Evolutionary conservation across 2,113 vertebrate genomes (phyloP).

Genomic region (Sterrhoptilus dennistouni): DNA sequence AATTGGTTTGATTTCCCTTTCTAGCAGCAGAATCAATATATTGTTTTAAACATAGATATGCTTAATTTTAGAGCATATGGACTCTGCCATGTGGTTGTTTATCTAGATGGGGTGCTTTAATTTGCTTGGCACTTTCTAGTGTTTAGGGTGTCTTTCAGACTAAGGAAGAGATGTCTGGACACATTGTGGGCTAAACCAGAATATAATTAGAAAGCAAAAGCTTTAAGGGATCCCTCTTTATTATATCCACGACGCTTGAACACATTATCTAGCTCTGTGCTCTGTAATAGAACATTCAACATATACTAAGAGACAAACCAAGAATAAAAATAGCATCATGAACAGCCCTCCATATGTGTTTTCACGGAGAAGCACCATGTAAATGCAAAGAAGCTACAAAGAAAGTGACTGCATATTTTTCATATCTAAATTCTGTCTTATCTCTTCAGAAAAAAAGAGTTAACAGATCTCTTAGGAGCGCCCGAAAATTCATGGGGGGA

Average conservation of each 20-base stretch:
- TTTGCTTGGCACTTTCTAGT: constrained; percentile 53
- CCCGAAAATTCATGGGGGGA: background rate
- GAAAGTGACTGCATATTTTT: background rate
- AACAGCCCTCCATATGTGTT: constrained; percentile 3
- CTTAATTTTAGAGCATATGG: constrained; percentile 54
- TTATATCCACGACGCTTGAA: constrained; percentile 14
- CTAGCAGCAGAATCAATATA: background rate
- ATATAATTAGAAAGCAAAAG: constrained; percentile 45
- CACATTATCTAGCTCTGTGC: background rate
- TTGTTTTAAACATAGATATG: constrained; percentile 34
- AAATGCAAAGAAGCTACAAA: background rate
- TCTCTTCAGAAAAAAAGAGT: background rate
- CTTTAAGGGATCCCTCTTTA: constrained; percentile 22
- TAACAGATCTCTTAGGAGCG: background rate
- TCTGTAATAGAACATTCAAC: constrained; percentile 4
- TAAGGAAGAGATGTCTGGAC: constrained; percentile 42
- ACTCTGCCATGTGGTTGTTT: constrained; percentile 36
- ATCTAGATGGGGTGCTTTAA: constrained; percentile 29
- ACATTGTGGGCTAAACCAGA: constrained; percentile 19
- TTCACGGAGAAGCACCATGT: background rate
- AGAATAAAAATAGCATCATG: background rate
- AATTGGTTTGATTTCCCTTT: background rate
- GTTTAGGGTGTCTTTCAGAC: constrained; percentile 49
- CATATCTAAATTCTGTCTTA: background rate
- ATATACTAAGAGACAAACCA: background rate